Evolutionary conservation across 2,888 invertebrate species (phyloP), one percentile per base, ranked within the genome.

Genomic region (Aquatica leii): DNA sequence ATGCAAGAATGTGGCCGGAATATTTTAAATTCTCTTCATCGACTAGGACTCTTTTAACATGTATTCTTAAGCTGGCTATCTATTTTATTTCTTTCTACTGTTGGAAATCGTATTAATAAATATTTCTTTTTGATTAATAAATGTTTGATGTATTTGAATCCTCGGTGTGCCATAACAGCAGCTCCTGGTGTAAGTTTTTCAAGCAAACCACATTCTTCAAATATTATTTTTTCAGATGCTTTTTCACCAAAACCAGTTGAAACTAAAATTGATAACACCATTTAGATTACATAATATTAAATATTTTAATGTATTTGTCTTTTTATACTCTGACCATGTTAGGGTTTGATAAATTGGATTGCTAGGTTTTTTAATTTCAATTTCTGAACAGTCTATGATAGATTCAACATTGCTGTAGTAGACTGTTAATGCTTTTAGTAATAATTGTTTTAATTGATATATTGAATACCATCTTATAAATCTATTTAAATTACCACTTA

Each of bases 301-400:
- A 65, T 75, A 77, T 64, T 78, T 78, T 11, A 76, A 48, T 2
- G 52, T 17, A 74, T 77, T 76, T 46, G 69, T 69, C 15, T 73
- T 72, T 62, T 76, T 74, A 50, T 74, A 76, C 11, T 72, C 67
- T 0, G 75, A 75, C 75, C 76, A 77, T 9, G 73, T 52, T 17
- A 52, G 14, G 2, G 52, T n/a, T 40, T 40, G 40, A 12, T 40
- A 12, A 40, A 40, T 12, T 2, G 40, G n/a, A 40, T 40, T 12
- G 3, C n/a, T n/a, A n/a, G 79, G 77, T 60, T 77, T 79, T 68
- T 80, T 73, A 14, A 80, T 62, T 50, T 78, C 75, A 20, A 78
- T 78, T 60, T 79, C 78, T 5, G 79, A 56, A 46, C 79, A 80
- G 51, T 79, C 78, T 21, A 78, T 77, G 1, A 79, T 78, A 35